Evolutionary conservation across 1,140 invertebrate species (phyloP).

Genomic region (Artemia franciscana): DNA sequence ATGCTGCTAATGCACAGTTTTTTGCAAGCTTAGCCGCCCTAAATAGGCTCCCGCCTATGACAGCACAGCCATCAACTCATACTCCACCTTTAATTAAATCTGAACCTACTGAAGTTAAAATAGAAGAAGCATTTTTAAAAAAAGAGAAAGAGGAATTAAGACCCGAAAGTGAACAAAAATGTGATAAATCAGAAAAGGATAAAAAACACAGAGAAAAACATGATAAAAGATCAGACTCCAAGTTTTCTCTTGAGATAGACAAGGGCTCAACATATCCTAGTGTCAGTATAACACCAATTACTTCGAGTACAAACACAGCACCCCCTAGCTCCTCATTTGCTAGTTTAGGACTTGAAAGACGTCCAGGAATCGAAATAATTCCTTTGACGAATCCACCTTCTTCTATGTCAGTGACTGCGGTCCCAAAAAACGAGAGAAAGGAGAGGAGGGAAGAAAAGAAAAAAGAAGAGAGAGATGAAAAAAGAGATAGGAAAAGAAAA

Average conservation of each 20-base stretch:
- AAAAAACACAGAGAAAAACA: slow-evolving; percentile 20
- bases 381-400: slow-evolving; percentile 26
- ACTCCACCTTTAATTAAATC: neutral
- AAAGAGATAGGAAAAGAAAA: slow-evolving; percentile 32
- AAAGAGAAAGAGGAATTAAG: neutral
- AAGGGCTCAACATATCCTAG: slow-evolving; percentile 34
- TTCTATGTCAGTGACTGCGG: slow-evolving; percentile 4
- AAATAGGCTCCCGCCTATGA: neutral
- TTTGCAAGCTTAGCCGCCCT: neutral
- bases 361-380: slow-evolving; percentile 55
- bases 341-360: slow-evolving; percentile 32
- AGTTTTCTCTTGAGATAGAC: slow-evolving; percentile 2
- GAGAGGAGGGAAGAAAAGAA: slow-evolving; percentile 17
- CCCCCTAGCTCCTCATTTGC: slow-evolving; percentile 24
- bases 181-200: neutral
- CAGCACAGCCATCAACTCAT: neutral
- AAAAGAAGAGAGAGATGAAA: slow-evolving; percentile 24
- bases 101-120: neutral
- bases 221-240: neutral
- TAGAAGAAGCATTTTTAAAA: neutral
- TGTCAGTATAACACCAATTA: slow-evolving; percentile 53
- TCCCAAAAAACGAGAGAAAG: slow-evolving; percentile 26
- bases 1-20: neutral
- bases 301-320: slow-evolving; percentile 24
- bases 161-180: neutral